Evolutionary conservation across 2,113 vertebrate species (phyloP).

Genomic region (Pseudonaja textilis): DNA sequence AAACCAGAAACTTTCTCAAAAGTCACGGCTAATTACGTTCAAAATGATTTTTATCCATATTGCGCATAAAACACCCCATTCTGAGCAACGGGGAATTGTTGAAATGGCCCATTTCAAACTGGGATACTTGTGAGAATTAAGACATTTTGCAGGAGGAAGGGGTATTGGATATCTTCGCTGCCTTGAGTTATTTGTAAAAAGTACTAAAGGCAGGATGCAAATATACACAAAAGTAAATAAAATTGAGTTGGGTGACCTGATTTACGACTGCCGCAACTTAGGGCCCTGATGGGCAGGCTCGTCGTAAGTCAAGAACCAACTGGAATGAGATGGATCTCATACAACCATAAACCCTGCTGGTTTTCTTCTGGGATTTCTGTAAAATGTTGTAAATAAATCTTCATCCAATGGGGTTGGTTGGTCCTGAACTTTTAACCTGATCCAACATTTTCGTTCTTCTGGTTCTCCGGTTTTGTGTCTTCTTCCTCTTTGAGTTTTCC

Average conservation of each 20-base stretch:
- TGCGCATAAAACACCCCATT: background rate
- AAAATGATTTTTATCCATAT: background rate
- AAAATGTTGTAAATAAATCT: background rate
- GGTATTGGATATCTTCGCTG: no score
- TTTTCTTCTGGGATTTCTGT: background rate
- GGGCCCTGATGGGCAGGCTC: background rate
- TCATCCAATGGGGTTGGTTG: background rate
- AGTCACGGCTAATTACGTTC: background rate
- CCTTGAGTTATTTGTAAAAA: no score
- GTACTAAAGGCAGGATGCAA: no score
- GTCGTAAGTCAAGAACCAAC: background rate
- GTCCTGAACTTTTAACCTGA: background rate
- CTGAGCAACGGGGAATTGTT: background rate
- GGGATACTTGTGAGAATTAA: background rate
- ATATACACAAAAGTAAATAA: background rate
- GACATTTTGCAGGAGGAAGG: no score
- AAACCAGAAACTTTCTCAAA: background rate
- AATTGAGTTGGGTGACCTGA: background rate
- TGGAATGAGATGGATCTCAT: background rate
- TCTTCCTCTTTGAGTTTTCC: background rate
- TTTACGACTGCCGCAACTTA: background rate
- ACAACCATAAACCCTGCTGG: background rate
- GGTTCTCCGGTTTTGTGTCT: accelerated
- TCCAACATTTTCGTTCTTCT: no score
- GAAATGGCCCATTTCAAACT: background rate